Evolutionary conservation across 2,113 vertebrate species (phyloP).

Genomic region (Hoplias malabaricus): DNA sequence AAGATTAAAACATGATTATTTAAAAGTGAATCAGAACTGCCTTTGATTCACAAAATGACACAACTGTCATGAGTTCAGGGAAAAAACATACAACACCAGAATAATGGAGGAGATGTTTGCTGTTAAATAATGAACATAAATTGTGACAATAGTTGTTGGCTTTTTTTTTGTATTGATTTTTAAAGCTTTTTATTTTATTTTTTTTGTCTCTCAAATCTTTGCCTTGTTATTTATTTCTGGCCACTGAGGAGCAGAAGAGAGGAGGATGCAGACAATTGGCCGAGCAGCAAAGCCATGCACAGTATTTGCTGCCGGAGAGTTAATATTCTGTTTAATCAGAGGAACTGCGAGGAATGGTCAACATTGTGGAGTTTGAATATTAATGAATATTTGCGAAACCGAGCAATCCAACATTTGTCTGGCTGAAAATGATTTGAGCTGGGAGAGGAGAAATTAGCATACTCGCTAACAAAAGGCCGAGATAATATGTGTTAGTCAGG

Average conservation of each 20-base stretch:
- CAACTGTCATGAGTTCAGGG: no score
- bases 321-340: slow-evolving; percentile 47
- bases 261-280: neutral
- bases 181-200: neutral
- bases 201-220: neutral
- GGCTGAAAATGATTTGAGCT: slow-evolving; percentile 31
- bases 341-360: slow-evolving; percentile 43
- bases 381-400: slow-evolving; percentile 43
- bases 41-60: no score
- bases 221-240: neutral
- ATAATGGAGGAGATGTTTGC: no score
- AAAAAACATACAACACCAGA: no score
- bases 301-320: slow-evolving; percentile 20
- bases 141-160: no score
- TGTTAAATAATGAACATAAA: no score
- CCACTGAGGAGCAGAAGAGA: neutral
- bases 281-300: slow-evolving; percentile 39
- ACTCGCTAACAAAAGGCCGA: slow-evolving; percentile 45
- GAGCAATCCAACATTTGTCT: slow-evolving; percentile 28
- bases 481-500: slow-evolving; percentile 43
- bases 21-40: no score
- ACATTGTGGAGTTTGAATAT: slow-evolving; percentile 27
- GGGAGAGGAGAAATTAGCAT: slow-evolving; percentile 38
- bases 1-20: no score
- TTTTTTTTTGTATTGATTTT: neutral